A percentile compares a stretch with the other conserved stretches of the same genome.
Evolutionary conservation across 1,140 invertebrate species (phyloP).

Genomic region (Anagrus nilaparvatae): DNA sequence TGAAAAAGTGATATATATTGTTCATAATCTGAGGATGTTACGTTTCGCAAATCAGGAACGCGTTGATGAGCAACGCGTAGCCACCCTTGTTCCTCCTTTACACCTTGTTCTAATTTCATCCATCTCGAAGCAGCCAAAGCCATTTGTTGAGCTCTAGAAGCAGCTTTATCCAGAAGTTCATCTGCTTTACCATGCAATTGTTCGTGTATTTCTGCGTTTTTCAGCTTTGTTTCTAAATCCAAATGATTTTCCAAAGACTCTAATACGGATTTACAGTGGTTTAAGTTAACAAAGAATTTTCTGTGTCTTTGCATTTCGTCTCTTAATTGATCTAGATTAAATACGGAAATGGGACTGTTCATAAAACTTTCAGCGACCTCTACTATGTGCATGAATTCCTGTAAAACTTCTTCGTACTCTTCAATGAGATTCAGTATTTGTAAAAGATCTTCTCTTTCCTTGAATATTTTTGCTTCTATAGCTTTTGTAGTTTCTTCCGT

Average conservation of each 20-base stretch:
- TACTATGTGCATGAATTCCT: slow-evolving; percentile 75
- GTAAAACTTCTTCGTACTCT: slow-evolving; percentile 76
- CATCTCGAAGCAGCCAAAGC: slow-evolving; percentile 71
- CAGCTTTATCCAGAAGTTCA: slow-evolving; percentile 65
- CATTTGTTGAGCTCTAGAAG: slow-evolving; percentile 67
- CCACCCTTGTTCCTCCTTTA: slow-evolving; percentile 74
- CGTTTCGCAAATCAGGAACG: slow-evolving; percentile 64
- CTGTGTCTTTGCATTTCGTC: slow-evolving; percentile 82
- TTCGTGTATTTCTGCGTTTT: slow-evolving; percentile 64
- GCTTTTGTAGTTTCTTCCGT: slow-evolving; percentile 56
- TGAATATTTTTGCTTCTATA: slow-evolving; percentile 54
- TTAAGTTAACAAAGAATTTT: slow-evolving; percentile 79
- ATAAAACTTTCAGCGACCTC: slow-evolving; percentile 69
- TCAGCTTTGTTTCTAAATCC: slow-evolving; percentile 63
- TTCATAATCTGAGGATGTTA: slow-evolving; percentile 70
- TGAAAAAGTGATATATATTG: slow-evolving; percentile 74
- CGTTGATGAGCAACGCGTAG: slow-evolving; percentile 68
- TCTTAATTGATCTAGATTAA: slow-evolving; percentile 62
- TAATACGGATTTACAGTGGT: slow-evolving; percentile 71
- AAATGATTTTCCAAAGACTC: slow-evolving; percentile 76
- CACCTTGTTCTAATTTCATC: slow-evolving; percentile 67
- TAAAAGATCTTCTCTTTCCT: slow-evolving; percentile 62
- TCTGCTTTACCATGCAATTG: slow-evolving; percentile 63
- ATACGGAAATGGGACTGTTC: slow-evolving; percentile 62
- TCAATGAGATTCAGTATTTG: slow-evolving; percentile 63